Percentiles rank a stretch among this genome's conserved stretches.
These are phyloP conservation scores for Zhengitettix transpicula DNA, from an alignment of 2,888 invertebrate genomes.

Conservation along the genomic window DNA sequence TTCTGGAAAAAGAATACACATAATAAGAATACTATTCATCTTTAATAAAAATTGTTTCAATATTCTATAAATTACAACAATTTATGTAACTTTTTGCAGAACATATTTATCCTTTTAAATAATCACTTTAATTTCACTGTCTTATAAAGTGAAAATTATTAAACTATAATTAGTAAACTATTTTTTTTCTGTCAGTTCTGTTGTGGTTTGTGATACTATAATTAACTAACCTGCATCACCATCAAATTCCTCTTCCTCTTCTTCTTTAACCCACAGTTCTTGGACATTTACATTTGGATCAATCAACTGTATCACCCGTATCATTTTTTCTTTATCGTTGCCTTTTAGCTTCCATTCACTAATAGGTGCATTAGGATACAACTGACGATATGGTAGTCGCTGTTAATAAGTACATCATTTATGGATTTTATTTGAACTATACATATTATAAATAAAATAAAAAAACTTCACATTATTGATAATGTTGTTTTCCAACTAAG, in stretches of 20 bases:
- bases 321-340: slow-evolving; percentile 28
- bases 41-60: too few species aligned
- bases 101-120: too few species aligned
- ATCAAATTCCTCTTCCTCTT: slow-evolving; percentile 7
- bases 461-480: neutral
- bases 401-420: slow-evolving; percentile 15
- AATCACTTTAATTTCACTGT: too few species aligned
- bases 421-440: slow-evolving; percentile 1
- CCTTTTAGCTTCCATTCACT: slow-evolving; percentile 35
- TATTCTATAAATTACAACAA: too few species aligned
- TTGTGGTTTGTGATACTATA: too few species aligned
- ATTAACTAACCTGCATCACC: too few species aligned
- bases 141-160: too few species aligned
- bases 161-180: too few species aligned
- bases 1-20: neutral
- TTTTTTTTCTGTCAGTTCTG: too few species aligned
- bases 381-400: slow-evolving; percentile 33
- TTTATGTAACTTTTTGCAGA: too few species aligned
- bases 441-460: neutral
- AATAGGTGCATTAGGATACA: slow-evolving; percentile 37
- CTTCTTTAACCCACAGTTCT: slow-evolving; percentile 26
- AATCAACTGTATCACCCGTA: slow-evolving; percentile 36
- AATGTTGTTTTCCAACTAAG: too few species aligned
- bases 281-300: slow-evolving; percentile 35
- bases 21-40: too few species aligned